Evolutionary conservation across 2,113 vertebrate genomes (phyloP).

Genomic region (Hippocampus guttulatus): DNA sequence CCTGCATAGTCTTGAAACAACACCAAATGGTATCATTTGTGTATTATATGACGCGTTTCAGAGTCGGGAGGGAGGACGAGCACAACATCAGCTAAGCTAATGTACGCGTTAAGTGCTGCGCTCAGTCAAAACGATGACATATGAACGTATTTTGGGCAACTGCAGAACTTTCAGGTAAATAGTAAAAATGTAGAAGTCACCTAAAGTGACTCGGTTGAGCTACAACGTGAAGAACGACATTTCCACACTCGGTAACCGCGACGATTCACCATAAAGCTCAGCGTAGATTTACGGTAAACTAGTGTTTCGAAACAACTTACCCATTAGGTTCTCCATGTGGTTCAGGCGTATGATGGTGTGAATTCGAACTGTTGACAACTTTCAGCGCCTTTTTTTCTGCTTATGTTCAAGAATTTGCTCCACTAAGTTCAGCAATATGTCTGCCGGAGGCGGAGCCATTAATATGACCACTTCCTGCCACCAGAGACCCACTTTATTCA

Average conservation of each 20-base stretch:
- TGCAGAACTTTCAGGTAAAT: background rate
- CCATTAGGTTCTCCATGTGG: slow-evolving; percentile 59
- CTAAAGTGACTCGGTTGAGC: background rate
- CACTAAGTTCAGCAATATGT: slow-evolving; percentile 71
- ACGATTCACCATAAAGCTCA: background rate
- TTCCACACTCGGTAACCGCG: slow-evolving; percentile 27
- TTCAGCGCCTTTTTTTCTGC: slow-evolving; percentile 41
- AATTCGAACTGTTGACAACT: slow-evolving; percentile 25
- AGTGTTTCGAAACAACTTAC: slow-evolving; percentile 47
- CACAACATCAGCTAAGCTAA: background rate
- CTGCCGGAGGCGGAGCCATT: slow-evolving; percentile 57
- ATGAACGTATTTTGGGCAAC: background rate
- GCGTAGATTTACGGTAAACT: background rate
- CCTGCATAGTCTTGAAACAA: background rate
- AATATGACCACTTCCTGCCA: slow-evolving; percentile 40
- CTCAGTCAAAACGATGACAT: background rate
- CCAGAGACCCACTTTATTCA: slow-evolving; percentile 33
- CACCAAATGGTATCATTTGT: background rate
- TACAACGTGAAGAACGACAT: background rate
- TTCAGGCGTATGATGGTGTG: slow-evolving; percentile 14
- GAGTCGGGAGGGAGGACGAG: background rate
- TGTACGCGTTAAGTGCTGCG: background rate
- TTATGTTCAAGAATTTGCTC: slow-evolving; percentile 67
- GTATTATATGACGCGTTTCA: background rate
- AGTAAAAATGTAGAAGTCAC: background rate